Evolutionary conservation across 1,140 invertebrate species (phyloP), one percentile per base, ranked within the genome.

Genomic region (Bombus polaris): DNA sequence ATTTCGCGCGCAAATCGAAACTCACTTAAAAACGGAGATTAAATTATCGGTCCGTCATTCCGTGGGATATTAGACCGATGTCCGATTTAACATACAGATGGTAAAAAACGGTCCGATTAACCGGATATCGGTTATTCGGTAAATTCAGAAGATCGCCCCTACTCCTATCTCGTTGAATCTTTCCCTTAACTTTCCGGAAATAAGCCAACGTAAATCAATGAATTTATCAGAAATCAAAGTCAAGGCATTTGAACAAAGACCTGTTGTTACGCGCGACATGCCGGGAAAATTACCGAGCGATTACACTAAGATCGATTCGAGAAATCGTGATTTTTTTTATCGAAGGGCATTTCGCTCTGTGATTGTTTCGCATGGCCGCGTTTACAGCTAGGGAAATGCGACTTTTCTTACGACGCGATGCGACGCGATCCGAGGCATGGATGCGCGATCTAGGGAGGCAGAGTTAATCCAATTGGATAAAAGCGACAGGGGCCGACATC

Each of bases 401-500:
- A 5, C 53, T 72, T 76, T 87, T 84, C 37, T 66, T 18, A 66
- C 15, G n/a, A 28, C 57, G 57, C 3, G 57, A 59, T 25, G 25
- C 22, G 18, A 15, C 47, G 18, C 47, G 47, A 47, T 18, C 44
- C n/a, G 12, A 88, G 81, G 77, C n/a, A 62, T 25, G 59, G 39
- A 6, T 32, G 35, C 47, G 62, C 59, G 75, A 82, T 88, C 70
- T 59, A 79, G 65, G 62, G 59, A 65, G 72, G 73, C 18, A 25
- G 47, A 59, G 25, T 5, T 32, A 28, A 62, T 32, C 39, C 83
- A 81, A 90, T 89, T 68, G 77, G 79, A 89, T 80, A 73, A 84
- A 87, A 87, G 37, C 62, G 57, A 35, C 76, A 28, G 66, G 22
- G 13, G 47, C 57, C 9, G 59, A 68, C 66, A 32, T 25, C 3